Evolutionary conservation across 2,113 vertebrate species (phyloP).

Genomic region (Laterallus jamaicensis): DNA sequence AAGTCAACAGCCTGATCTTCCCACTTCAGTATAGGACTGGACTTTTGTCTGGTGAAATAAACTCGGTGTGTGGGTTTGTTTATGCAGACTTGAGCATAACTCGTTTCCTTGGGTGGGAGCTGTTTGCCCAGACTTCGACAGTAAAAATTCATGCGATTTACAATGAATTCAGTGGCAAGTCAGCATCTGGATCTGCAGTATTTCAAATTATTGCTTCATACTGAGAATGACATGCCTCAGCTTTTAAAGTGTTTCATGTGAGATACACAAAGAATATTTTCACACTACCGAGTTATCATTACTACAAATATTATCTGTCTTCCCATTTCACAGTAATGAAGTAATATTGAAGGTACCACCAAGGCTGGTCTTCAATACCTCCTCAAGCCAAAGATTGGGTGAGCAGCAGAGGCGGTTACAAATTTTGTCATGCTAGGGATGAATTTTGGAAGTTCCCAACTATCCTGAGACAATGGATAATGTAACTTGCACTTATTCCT

Average conservation of each 20-base stretch:
- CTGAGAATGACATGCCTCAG: slow-evolving; percentile 13
- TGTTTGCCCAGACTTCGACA: slow-evolving; percentile 35
- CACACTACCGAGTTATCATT: slow-evolving; percentile 19
- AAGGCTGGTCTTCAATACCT: background rate
- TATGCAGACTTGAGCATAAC: background rate
- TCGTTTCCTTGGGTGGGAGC: slow-evolving; percentile 3
- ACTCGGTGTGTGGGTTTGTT: slow-evolving; percentile 45
- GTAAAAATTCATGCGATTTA: slow-evolving; percentile 55
- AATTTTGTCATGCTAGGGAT: background rate
- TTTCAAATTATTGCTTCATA: slow-evolving; percentile 58
- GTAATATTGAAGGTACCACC: background rate
- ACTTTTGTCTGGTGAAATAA: background rate
- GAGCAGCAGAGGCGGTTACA: background rate
- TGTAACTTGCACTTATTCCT: background rate
- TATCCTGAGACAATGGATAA: background rate
- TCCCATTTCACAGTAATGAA: background rate
- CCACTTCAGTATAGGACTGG: background rate
- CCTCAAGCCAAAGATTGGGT: background rate
- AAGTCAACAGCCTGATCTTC: background rate
- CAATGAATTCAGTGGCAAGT: slow-evolving; percentile 46
- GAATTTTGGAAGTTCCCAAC: background rate
- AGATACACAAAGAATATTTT: slow-evolving; percentile 42
- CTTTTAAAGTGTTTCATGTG: slow-evolving; percentile 6
- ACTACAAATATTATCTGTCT: background rate
- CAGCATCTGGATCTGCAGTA: slow-evolving; percentile 58